Evolutionary conservation across 2,888 invertebrate species (phyloP).

Genomic region (Horisme vitalbata): DNA sequence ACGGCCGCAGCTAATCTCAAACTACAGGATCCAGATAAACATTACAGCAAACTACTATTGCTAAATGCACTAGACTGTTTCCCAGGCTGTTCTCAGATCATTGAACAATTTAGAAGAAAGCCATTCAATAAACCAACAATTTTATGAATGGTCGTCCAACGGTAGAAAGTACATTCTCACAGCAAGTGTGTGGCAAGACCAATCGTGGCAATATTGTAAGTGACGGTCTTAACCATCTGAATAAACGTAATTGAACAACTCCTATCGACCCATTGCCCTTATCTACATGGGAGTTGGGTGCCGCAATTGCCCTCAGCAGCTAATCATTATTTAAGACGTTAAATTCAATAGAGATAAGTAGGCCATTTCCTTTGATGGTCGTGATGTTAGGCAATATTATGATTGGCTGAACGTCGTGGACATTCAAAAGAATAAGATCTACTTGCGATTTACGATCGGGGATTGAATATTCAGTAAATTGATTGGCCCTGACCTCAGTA

Average conservation of each 20-base stretch:
- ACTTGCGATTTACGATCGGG: too few relatives aligned
- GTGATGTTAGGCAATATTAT: slow-evolving; percentile 17
- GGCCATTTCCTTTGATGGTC: slow-evolving; percentile 34
- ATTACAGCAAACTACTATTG: slow-evolving; percentile 10
- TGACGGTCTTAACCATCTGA: slow-evolving; percentile 77
- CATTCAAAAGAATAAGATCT: too few relatives aligned
- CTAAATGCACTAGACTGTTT: slow-evolving; percentile 18
- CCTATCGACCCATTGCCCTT: slow-evolving; percentile 77
- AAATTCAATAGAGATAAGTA: slow-evolving; percentile 50
- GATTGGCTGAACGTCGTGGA: slow-evolving; percentile 11
- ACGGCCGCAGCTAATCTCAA: slow-evolving; percentile 1
- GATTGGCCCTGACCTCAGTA: too few relatives aligned
- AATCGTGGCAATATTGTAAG: slow-evolving; percentile 66
- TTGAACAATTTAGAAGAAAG: slow-evolving; percentile 27
- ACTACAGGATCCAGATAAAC: slow-evolving; percentile 9
- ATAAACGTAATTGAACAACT: slow-evolving; percentile 79
- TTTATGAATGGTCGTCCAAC: slow-evolving; percentile 33
- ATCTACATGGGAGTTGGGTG: slow-evolving; percentile 52
- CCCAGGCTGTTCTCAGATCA: slow-evolving; percentile 22
- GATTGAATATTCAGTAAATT: too few relatives aligned
- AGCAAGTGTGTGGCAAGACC: slow-evolving; percentile 59
- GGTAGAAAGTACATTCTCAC: slow-evolving; percentile 32
- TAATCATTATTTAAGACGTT: slow-evolving; percentile 58
- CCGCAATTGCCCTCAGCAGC: slow-evolving; percentile 60
- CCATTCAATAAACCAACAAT: slow-evolving; percentile 26